Percentiles rank a stretch among this genome's conserved stretches.
Evolutionary conservation across 30 jellyfish, hydroid and myxozoan species (phyloP).

Genomic region (Nemopilema nomurai): DNA sequence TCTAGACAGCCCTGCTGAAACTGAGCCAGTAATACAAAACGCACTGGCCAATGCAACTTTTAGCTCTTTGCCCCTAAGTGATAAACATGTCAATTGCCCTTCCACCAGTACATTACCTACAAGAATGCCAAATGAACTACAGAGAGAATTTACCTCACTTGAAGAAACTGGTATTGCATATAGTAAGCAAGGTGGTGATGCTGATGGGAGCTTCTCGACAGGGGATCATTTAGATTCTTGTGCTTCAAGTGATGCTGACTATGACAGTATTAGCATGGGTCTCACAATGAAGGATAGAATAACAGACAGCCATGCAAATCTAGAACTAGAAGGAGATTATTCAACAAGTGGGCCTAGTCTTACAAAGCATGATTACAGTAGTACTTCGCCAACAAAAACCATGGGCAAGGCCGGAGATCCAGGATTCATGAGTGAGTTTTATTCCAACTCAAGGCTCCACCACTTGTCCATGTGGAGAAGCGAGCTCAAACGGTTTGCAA

Average conservation of each 20-base stretch:
- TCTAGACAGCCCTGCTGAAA: too few relatives aligned
- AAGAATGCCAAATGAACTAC: neutral
- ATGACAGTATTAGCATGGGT: neutral
- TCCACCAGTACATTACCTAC: neutral
- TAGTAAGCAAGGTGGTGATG: neutral
- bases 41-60: neutral
- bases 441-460: conserved; percentile 92
- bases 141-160: neutral
- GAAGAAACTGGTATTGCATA: neutral
- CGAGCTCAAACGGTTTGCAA: conserved; percentile 84
- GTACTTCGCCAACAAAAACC: conserved; percentile 29
- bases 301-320: neutral
- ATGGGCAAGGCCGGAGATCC: conserved; percentile 90
- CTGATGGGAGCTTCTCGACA: neutral
- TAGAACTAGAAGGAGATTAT: neutral
- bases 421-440: conserved; percentile 85
- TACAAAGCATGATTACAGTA: conserved; percentile 76
- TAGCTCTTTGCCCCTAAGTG: neutral
- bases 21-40: too few relatives aligned
- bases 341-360: conserved; percentile 25
- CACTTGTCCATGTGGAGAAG: conserved; percentile 97
- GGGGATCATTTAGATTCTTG: neutral
- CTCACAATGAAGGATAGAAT: neutral
- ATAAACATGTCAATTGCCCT: neutral
- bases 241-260: neutral